Conservation (phyloP, 1,140 invertebrate genomes). For the Cataglyphis hispanica region DNA sequence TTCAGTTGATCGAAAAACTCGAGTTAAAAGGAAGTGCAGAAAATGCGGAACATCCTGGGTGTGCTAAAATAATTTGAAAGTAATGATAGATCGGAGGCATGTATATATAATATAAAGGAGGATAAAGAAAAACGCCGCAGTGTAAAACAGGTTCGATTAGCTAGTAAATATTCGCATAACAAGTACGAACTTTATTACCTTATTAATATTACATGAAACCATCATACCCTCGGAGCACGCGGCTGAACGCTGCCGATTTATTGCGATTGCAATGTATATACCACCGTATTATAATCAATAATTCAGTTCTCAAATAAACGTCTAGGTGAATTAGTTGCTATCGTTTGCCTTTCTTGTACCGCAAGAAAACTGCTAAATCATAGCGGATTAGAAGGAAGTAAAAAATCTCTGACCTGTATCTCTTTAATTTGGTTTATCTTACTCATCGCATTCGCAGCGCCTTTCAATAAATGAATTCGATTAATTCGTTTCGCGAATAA, state of each 20-base stretch:
- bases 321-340: constrained; percentile 58
- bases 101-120: background rate
- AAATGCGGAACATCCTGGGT: background rate
- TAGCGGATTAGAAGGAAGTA: constrained; percentile 36
- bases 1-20: background rate
- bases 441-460: constrained; percentile 33
- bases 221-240: constrained; percentile 32
- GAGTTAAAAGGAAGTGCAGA: background rate
- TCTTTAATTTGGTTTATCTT: constrained; percentile 54
- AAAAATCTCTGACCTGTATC: constrained; percentile 53
- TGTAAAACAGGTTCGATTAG: constrained; percentile 61
- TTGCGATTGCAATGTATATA: constrained; percentile 59
- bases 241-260: constrained; percentile 54
- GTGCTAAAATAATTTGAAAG: background rate
- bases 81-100: background rate
- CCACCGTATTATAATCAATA: constrained; percentile 57
- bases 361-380: constrained; percentile 56
- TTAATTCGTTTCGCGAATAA: constrained; percentile 51
- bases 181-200: constrained; percentile 64
- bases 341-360: constrained; percentile 39
- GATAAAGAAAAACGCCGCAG: constrained; percentile 31
- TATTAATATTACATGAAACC: constrained; percentile 69
- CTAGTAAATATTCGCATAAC: constrained; percentile 62
- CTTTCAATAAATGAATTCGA: constrained; percentile 47
- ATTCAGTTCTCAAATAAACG: constrained; percentile 64